These are phyloP conservation scores for Ophonus ardosiacus DNA, from an alignment of 2,888 invertebrate genomes.

Conservation along the genomic window DNA sequence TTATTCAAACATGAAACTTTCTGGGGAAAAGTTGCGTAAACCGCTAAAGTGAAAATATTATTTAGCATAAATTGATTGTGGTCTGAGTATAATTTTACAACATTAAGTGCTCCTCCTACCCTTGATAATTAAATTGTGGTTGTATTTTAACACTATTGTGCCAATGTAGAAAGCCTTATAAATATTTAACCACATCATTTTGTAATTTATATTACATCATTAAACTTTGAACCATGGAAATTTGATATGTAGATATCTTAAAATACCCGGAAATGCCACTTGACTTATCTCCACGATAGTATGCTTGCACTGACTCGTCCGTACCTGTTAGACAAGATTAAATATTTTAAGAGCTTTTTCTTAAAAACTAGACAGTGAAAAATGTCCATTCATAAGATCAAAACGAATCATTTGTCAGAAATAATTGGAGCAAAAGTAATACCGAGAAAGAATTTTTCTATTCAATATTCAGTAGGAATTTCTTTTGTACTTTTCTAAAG, in stretches of 20 bases:
- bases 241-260: background rate
- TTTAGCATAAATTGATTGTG: background rate
- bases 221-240: background rate
- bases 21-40: background rate
- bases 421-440: background rate
- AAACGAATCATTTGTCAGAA: background rate
- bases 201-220: background rate
- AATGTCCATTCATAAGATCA: background rate
- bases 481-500: background rate
- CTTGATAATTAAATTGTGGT: background rate
- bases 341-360: background rate
- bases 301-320: background rate
- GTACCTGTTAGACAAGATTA: background rate
- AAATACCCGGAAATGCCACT: background rate
- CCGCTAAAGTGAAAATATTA: background rate
- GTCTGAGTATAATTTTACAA: background rate
- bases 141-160: background rate
- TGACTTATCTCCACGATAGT: background rate
- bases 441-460: background rate
- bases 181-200: background rate
- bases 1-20: background rate
- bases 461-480: background rate
- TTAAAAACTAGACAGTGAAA: background rate
- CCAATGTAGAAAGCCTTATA: background rate
- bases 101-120: background rate